Conservation (phyloP, 2,113 vertebrate genomes). For the Sinocyclocheilus maitianheensis region DNA sequence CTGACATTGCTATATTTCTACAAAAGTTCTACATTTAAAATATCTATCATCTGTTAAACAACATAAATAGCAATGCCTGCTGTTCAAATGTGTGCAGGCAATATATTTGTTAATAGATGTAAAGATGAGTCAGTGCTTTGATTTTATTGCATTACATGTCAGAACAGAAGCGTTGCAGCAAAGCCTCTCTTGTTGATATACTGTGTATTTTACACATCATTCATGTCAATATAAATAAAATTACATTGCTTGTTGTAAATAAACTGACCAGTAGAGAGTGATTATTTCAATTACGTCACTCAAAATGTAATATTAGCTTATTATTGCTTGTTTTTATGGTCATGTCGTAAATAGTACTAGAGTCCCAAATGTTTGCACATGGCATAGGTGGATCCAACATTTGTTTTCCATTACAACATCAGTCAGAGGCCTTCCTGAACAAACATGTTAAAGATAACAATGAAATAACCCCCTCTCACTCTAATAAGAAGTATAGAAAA, state of each 20-base stretch:
- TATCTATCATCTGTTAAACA: not conserved
- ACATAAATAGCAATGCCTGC: not conserved
- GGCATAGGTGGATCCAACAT: not conserved
- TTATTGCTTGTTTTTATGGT: slow-evolving; percentile 5
- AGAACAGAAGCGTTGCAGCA: not conserved
- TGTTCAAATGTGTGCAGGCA: not conserved
- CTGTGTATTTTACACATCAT: not conserved
- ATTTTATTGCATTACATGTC: not conserved
- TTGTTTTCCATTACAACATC: not conserved
- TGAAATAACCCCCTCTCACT: not conserved
- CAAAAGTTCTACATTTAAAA: not conserved
- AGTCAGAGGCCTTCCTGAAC: slow-evolving; percentile 33
- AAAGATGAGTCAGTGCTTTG: not conserved
- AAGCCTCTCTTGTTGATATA: not conserved
- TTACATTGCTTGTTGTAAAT: not conserved
- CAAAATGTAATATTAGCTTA: not conserved
- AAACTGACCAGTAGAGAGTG: not conserved
- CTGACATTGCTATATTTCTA: not conserved
- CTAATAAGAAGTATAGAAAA: not conserved
- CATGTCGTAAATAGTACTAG: not conserved
- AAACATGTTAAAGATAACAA: not conserved
- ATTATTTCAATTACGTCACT: not conserved
- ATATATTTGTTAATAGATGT: not conserved
- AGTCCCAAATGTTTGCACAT: not conserved
- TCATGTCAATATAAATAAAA: not conserved